Conservation (phyloP, 2,113 vertebrate species). For the Anseranas semipalmata region DNA sequence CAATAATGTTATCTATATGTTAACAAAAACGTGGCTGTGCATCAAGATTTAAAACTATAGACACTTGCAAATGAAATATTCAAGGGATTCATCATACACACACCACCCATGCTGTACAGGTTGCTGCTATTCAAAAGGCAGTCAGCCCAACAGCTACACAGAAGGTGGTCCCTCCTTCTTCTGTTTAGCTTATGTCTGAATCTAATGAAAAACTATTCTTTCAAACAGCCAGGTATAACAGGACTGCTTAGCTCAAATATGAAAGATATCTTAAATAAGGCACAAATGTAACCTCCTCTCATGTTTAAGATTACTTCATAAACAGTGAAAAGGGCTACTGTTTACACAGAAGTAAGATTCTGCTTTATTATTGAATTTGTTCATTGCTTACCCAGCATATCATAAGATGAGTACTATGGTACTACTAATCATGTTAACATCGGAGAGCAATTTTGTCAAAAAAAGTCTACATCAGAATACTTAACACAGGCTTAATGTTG, state of each 20-base stretch:
- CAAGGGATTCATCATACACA: neutral
- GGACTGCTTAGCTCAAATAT: neutral
- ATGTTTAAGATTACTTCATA: neutral
- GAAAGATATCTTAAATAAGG: neutral
- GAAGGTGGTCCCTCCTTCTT: neutral
- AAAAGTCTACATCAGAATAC: slow-evolving; percentile 41
- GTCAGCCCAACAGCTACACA: neutral
- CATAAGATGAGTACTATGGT: neutral
- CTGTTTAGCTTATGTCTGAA: neutral
- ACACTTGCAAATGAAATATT: neutral
- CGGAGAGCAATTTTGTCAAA: slow-evolving; percentile 55
- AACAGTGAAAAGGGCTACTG: neutral
- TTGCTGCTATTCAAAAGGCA: neutral
- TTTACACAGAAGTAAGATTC: neutral
- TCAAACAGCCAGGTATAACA: neutral
- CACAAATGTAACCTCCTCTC: neutral
- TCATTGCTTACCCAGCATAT: slow-evolving; percentile 32
- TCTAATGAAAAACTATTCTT: neutral
- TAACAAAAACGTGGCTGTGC: neutral
- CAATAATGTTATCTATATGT: neutral
- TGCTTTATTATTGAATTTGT: slow-evolving; percentile 2
- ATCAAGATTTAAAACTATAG: neutral
- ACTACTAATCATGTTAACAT: slow-evolving; percentile 53
- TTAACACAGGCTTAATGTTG: slow-evolving; percentile 34
- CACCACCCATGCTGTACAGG: fast-evolving